Percentiles rank a stretch among this genome's conserved stretches.
Conservation (phyloP, 2,797 vertebrate genomes). For the Hemibagrus guttatus region DNA sequence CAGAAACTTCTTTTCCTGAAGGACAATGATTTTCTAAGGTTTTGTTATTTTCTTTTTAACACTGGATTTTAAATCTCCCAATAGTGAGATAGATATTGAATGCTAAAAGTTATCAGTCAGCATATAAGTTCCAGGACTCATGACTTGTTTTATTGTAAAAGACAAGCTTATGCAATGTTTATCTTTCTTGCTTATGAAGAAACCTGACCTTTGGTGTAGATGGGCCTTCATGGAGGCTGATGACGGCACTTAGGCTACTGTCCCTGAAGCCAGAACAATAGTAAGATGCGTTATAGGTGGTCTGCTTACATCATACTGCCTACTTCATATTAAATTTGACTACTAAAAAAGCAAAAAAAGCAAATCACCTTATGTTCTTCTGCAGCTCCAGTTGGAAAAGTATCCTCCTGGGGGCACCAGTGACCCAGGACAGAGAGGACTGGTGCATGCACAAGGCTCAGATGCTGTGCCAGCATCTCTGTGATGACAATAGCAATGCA, state of each 20-base stretch:
- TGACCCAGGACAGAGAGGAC: slow-evolving; percentile 77
- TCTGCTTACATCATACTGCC: background rate
- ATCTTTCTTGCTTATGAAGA: slow-evolving; percentile 64
- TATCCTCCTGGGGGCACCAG: slow-evolving; percentile 79
- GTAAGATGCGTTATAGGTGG: slow-evolving; percentile 69
- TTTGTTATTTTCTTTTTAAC: background rate
- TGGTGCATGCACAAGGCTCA: slow-evolving; percentile 67
- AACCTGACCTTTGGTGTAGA: slow-evolving; percentile 87
- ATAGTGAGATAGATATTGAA: background rate
- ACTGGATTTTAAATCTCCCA: background rate
- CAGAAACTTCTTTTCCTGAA: slow-evolving; percentile 85
- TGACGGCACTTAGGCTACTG: slow-evolving; percentile 82
- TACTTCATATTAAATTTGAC: background rate
- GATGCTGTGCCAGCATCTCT: slow-evolving; percentile 76
- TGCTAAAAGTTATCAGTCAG: no score
- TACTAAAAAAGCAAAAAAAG: background rate
- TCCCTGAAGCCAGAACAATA: slow-evolving; percentile 78
- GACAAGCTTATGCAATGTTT: background rate
- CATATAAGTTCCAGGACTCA: background rate
- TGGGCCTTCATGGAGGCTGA: slow-evolving; percentile 89
- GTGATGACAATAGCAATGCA: slow-evolving; percentile 67
- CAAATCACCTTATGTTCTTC: background rate
- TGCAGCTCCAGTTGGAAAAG: slow-evolving; percentile 84
- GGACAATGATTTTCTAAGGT: slow-evolving; percentile 81
- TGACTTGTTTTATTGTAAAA: background rate